Conservation (phyloP, 2,113 vertebrate genomes). For the Bubalus kerabau region DNA sequence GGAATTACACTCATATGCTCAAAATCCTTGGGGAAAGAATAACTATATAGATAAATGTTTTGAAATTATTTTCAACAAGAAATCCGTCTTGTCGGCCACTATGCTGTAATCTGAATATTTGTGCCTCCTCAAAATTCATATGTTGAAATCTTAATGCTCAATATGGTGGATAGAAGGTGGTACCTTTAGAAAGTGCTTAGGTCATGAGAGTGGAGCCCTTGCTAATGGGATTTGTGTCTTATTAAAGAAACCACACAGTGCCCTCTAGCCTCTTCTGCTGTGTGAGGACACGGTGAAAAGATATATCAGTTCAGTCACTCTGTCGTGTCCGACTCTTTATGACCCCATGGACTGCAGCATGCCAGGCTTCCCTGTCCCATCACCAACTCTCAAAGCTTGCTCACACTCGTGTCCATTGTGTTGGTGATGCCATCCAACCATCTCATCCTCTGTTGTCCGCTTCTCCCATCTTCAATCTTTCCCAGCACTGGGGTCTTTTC, state of each 20-base stretch:
- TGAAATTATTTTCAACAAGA: not conserved
- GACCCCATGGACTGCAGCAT: not conserved
- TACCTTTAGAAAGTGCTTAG: not conserved
- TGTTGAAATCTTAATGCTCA: not conserved
- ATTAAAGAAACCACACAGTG: not conserved
- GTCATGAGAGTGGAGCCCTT: not conserved
- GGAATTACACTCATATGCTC: not conserved
- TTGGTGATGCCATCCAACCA: not conserved
- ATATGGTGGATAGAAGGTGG: not conserved
- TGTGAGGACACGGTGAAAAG: not conserved
- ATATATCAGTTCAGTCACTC: not conserved
- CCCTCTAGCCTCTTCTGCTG: not conserved
- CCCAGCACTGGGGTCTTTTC: not conserved
- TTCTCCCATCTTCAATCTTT: not conserved
- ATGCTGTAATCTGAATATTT: not conserved
- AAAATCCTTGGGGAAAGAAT: not conserved
- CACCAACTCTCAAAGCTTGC: not conserved
- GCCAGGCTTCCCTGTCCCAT: not conserved
- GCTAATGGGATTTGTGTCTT: not conserved
- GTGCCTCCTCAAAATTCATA: not conserved
- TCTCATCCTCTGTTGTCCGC: not conserved
- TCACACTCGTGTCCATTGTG: not conserved
- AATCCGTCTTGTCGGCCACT: not conserved
- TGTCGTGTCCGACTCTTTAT: not conserved
- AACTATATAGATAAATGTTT: not conserved